Conservation (phyloP, 2,888 invertebrate species). For the Nomada fabriciana region DNA sequence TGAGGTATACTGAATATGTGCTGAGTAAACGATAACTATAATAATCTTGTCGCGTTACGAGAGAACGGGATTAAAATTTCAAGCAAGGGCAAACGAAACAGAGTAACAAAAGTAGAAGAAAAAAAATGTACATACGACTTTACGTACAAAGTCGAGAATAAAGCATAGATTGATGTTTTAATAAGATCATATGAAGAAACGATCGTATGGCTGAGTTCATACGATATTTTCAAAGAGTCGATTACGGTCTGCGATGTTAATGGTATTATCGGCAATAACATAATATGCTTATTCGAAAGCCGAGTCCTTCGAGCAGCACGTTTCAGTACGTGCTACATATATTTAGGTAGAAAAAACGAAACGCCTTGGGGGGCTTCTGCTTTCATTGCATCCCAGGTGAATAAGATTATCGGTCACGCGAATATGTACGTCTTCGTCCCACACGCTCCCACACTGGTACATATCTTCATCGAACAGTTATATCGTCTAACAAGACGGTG, state of each 20-base stretch:
- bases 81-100: neutral
- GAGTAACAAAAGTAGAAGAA: neutral
- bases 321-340: slow-evolving; percentile 29
- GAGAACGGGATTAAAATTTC: neutral
- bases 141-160: neutral
- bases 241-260: slow-evolving; percentile 1
- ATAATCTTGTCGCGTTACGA: neutral
- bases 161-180: neutral
- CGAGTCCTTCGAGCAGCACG: neutral
- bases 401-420: slow-evolving; percentile 3
- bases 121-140: neutral
- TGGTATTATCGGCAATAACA: slow-evolving; percentile 23
- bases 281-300: slow-evolving; percentile 52
- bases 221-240: neutral
- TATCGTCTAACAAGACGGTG: slow-evolving; percentile 23
- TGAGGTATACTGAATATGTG: too few relatives aligned
- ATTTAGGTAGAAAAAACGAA: slow-evolving; percentile 48
- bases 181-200: neutral
- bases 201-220: neutral
- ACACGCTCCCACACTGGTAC: slow-evolving; percentile 23
- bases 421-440: neutral
- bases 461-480: slow-evolving; percentile 31
- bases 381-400: slow-evolving; percentile 38
- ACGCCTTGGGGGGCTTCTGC: slow-evolving; percentile 32
- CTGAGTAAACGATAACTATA: neutral